These are phyloP conservation scores for Cuculus canorus DNA, from an alignment of 2,797 vertebrate species.

Conservation along the genomic window DNA sequence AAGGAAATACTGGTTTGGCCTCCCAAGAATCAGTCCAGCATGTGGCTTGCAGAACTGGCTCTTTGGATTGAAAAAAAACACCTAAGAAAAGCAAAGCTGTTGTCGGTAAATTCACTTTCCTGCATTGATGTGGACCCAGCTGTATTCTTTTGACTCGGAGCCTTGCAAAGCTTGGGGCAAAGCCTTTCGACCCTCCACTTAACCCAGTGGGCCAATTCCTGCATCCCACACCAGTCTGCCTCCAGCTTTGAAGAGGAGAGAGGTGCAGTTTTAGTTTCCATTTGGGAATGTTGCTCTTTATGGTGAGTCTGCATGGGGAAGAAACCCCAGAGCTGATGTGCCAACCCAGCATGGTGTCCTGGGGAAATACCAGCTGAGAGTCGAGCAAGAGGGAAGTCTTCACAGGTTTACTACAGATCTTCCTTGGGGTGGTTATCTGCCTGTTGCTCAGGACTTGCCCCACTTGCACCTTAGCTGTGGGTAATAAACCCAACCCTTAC, in stretches of 20 bases:
- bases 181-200: not conserved
- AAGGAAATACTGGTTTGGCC: constrained; percentile 8
- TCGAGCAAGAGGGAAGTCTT: not conserved
- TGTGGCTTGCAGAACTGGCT: constrained; percentile 53
- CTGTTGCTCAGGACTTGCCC: not conserved
- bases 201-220: not conserved
- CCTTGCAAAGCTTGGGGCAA: not conserved
- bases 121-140: not conserved
- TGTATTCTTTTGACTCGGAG: not conserved
- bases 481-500: not conserved
- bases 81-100: not conserved
- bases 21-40: constrained; percentile 23
- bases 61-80: not conserved
- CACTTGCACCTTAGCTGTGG: not conserved
- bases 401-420: not conserved
- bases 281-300: not conserved
- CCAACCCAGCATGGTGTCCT: not conserved
- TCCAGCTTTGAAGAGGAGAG: not conserved
- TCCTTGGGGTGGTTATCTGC: not conserved
- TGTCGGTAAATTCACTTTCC: constrained; percentile 45
- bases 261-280: not conserved
- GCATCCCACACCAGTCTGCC: not conserved
- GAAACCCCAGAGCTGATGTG: not conserved
- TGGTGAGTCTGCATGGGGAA: not conserved
- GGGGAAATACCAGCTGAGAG: not conserved